Evolutionary conservation across 2,888 invertebrate genomes (phyloP), one percentile per base, ranked within the genome.

Genomic region (Taenaris catops): DNA sequence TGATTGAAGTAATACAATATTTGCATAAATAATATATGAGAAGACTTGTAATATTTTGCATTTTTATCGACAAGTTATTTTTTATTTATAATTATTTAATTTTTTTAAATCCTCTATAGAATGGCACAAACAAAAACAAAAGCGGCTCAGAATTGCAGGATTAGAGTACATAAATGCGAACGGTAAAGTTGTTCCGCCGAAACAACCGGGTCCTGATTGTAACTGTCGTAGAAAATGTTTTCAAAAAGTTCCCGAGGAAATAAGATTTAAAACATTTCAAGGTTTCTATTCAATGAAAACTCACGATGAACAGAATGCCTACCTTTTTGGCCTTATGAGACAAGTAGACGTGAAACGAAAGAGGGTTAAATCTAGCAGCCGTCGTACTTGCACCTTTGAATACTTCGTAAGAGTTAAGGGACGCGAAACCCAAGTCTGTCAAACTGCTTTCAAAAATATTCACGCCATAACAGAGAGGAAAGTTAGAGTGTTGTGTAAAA

Each of bases 51-150:
- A n/a, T n/a, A n/a, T n/a, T n/a, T n/a, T n/a, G n/a, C n/a, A n/a
- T n/a, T n/a, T n/a, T n/a, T n/a, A n/a, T n/a, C n/a, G n/a, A n/a
- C n/a, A n/a, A n/a, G n/a, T n/a, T n/a, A n/a, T n/a, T n/a, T n/a
- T n/a, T n/a, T n/a, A n/a, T n/a, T n/a, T n/a, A n/a, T n/a, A n/a
- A n/a, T n/a, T n/a, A n/a, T n/a, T n/a, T n/a, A n/a, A n/a, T n/a
- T n/a, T n/a, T n/a, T 20, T 24, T 29, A 23, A 18, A 20, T 24
- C 17, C 8, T 41, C 76, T 80, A 47, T 66, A 86, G 88, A 88
- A 84, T 89, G 89, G 88, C 88, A 88, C 72, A 88, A 88, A 64
- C 88, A 88, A 63, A 88, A 88, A 59, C 87, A 88, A 53, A 89
- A 89, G 57, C 73, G 88, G 4, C 57, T 88, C 32, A 72, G 89